Conservation (phyloP, 92 coral and sea anemone species). For the Palythoa heliodiscus region DNA sequence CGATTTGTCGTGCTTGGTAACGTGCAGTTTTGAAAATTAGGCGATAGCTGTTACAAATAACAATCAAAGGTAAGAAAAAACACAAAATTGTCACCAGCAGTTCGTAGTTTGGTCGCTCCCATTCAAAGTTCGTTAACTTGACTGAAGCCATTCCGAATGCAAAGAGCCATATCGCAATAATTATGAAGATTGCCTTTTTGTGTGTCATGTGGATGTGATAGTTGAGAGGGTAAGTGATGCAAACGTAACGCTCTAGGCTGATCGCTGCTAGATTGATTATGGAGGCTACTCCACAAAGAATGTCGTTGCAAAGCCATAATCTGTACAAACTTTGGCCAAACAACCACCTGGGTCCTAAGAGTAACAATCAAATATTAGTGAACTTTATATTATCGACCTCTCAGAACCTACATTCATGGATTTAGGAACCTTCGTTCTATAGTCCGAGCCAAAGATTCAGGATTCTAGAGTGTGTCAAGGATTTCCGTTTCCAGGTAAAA, state of each 20-base stretch:
- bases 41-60: slow-evolving; percentile 78
- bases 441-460: no score
- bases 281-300: slow-evolving; percentile 88
- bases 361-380: background rate
- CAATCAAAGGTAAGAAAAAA: slow-evolving; percentile 77
- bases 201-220: slow-evolving; percentile 89
- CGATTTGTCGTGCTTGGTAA: slow-evolving; percentile 90
- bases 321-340: slow-evolving; percentile 45
- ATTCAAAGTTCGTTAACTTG: slow-evolving; percentile 61
- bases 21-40: slow-evolving; percentile 92
- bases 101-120: slow-evolving; percentile 80
- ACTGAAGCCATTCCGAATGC: slow-evolving; percentile 74
- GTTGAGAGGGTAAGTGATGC: slow-evolving; percentile 85
- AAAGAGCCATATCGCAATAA: slow-evolving; percentile 79
- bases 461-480: no score
- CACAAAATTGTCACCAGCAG: slow-evolving; percentile 78
- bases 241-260: slow-evolving; percentile 88
- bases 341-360: slow-evolving; percentile 34
- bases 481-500: no score
- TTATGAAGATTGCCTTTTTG: slow-evolving; percentile 63
- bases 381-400: background rate
- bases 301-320: slow-evolving; percentile 87
- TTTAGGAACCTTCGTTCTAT: no score
- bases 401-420: no score
- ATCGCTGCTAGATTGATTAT: slow-evolving; percentile 88